These are phyloP conservation scores for Staurois parvus DNA, from an alignment of 2,797 vertebrate genomes.

Conservation along the genomic window DNA sequence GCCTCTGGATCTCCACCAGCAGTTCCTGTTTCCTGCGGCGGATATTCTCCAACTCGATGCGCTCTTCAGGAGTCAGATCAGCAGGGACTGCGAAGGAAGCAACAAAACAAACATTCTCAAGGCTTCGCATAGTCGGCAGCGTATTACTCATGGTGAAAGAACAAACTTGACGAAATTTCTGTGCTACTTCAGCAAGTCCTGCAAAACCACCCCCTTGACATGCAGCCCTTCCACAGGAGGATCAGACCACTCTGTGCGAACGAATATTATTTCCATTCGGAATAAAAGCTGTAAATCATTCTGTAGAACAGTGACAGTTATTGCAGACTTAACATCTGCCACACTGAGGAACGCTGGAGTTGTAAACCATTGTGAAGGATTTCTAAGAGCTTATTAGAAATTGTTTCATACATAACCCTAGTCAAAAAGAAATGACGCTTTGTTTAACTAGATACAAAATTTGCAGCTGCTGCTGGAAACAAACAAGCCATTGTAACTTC, in stretches of 20 bases:
- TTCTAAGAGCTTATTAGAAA: background rate
- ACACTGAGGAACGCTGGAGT: background rate
- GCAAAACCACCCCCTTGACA: background rate
- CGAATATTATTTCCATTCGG: background rate
- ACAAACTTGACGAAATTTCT: background rate
- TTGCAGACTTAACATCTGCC: background rate
- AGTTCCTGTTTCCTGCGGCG: slow-evolving; percentile 91
- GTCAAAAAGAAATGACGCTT: background rate
- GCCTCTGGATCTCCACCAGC: slow-evolving; percentile 93
- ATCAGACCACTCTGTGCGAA: background rate
- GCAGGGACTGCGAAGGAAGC: slow-evolving; percentile 70
- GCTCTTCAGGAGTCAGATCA: slow-evolving; percentile 88
- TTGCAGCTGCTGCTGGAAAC: slow-evolving; percentile 10
- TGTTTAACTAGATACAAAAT: slow-evolving; percentile 10
- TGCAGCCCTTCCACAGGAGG: background rate
- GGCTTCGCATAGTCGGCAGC: slow-evolving; percentile 1
- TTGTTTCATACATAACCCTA: background rate
- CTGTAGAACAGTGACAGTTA: background rate
- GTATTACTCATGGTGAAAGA: slow-evolving; percentile 1
- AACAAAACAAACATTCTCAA: slow-evolving; percentile 35
- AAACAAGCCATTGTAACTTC: slow-evolving; percentile 13
- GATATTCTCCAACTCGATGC: slow-evolving; percentile 93
- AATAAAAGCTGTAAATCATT: background rate
- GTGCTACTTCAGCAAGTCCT: background rate
- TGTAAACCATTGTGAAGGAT: background rate